Percentiles rank a stretch among this genome's conserved stretches.
Conservation (phyloP, 2,888 invertebrate genomes). For the Metallyticus violacea region DNA sequence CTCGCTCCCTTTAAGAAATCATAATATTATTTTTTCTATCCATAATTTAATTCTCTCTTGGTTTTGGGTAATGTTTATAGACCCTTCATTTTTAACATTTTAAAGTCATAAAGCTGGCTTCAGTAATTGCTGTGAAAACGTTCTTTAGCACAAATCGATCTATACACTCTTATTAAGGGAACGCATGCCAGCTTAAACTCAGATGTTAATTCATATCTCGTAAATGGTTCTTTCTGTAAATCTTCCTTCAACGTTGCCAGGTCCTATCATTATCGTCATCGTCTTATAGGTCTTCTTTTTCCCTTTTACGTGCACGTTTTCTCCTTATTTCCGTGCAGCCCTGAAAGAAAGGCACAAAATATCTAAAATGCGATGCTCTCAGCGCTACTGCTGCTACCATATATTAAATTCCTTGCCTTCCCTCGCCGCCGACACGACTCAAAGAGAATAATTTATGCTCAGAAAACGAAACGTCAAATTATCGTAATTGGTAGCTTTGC, state of each 20-base stretch:
- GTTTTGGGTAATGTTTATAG: background rate
- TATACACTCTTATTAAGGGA: background rate
- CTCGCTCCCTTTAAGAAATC: too few relatives aligned
- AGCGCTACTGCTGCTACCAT: background rate
- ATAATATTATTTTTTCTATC: too few relatives aligned
- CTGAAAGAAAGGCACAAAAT: background rate
- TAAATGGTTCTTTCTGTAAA: background rate
- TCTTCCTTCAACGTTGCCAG: background rate
- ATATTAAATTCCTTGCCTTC: slow-evolving; percentile 14
- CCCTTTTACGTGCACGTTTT: background rate
- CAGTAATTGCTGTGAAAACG: background rate
- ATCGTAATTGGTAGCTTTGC: slow-evolving; percentile 17
- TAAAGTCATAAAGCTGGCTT: background rate
- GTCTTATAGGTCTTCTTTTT: background rate
- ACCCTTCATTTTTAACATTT: background rate
- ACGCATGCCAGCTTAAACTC: background rate
- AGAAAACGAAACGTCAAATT: slow-evolving; percentile 23
- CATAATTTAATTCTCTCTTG: too few relatives aligned
- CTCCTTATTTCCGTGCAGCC: background rate
- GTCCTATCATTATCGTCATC: background rate
- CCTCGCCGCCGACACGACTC: slow-evolving; percentile 8
- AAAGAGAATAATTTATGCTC: slow-evolving; percentile 28
- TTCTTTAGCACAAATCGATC: background rate
- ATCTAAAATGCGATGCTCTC: background rate
- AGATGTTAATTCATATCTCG: background rate